These are phyloP conservation scores for Erethizon dorsatum DNA, from an alignment of 2,797 vertebrate species.

Conservation along the genomic window DNA sequence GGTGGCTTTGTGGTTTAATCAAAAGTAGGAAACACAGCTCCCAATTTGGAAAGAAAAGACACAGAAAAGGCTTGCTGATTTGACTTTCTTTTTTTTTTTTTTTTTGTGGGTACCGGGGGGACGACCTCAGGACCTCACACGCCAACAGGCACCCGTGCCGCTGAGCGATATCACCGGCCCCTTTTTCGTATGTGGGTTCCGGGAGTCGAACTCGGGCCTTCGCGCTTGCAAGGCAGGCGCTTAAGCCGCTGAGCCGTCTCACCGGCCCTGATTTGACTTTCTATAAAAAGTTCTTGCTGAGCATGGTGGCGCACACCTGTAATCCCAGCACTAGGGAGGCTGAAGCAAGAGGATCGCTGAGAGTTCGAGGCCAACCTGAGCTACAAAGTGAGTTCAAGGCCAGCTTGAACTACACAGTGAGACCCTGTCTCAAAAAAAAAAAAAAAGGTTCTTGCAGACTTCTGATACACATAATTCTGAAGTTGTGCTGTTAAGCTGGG, in stretches of 20 bases:
- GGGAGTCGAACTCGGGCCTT: too few relatives aligned
- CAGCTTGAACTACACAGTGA: background rate
- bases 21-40: background rate
- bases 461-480: background rate
- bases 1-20: background rate
- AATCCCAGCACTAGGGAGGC: background rate
- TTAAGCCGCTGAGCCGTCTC: too few relatives aligned
- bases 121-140: too few relatives aligned
- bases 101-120: too few relatives aligned
- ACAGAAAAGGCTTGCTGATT: background rate
- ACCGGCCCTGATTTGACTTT: slow-evolving; percentile 9
- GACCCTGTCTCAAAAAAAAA: background rate
- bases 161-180: too few relatives aligned
- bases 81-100: too few relatives aligned
- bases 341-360: background rate
- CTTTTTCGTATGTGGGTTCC: too few relatives aligned
- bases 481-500: background rate
- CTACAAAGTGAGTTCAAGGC: background rate
- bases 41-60: background rate
- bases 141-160: too few relatives aligned
- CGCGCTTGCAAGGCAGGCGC: too few relatives aligned
- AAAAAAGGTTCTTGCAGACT: background rate
- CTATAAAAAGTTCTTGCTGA: background rate
- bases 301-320: background rate
- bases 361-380: background rate